phyloP scores from a whole-genome alignment of 1,140 invertebrate species.

The Eufriesea mexicana region DNA sequence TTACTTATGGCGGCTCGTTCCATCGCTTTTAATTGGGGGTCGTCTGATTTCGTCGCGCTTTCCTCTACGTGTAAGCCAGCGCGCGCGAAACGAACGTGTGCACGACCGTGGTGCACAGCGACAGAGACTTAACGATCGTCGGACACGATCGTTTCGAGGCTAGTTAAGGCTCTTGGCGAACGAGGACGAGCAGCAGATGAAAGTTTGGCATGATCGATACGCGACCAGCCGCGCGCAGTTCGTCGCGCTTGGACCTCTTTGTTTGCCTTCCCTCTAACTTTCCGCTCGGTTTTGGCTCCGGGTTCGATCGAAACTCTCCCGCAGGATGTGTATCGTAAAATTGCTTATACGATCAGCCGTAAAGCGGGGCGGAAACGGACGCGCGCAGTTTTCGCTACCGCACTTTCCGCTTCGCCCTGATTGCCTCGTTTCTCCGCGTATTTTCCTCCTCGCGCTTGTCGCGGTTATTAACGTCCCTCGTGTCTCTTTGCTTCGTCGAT shows the following conservation, averaged over 20 bases:
- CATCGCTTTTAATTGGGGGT: conserved; percentile 31
- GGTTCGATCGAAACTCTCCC: not conserved
- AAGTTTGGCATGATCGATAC: not conserved
- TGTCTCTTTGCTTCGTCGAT: not conserved
- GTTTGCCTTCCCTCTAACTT: conserved; percentile 10
- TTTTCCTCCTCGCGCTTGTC: too few species aligned
- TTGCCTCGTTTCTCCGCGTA: not conserved
- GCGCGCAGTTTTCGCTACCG: not conserved
- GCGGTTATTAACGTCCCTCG: not conserved
- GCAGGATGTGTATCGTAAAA: conserved; percentile 15
- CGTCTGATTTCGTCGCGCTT: not conserved
- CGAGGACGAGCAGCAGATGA: not conserved
- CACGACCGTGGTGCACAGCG: too few species aligned
- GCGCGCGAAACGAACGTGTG: not conserved
- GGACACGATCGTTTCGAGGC: not conserved
- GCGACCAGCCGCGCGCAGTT: not conserved
- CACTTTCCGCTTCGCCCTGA: not conserved
- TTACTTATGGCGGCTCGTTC: conserved; percentile 28
- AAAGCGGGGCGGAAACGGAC: conserved; percentile 6
- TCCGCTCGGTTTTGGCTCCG: not conserved
- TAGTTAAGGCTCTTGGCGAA: not conserved
- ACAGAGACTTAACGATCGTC: too few species aligned
- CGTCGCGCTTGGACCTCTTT: not conserved
- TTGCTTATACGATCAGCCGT: conserved; percentile 31
- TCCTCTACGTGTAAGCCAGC: too few species aligned